Evolutionary conservation across 2,888 invertebrate species (phyloP), one percentile per base, ranked within the genome.

Genomic region (Erebia palarica): DNA sequence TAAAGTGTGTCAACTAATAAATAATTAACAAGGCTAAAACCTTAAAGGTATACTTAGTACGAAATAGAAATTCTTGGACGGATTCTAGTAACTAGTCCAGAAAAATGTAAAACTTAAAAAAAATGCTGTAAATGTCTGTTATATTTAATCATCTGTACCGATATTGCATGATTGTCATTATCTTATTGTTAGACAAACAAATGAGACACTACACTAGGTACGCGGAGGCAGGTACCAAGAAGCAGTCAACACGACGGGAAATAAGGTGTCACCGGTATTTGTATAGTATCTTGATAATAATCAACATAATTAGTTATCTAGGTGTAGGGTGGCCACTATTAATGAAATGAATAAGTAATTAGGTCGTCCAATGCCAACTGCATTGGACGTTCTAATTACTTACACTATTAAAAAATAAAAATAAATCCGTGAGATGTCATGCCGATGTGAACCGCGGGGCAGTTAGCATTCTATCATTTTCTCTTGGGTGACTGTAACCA

Each of bases 251-350:
- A 78, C 79, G 82, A 82, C 83, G 89, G 91, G 91, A 92, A 91
- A 90, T 85, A 83, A 80, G 82, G 79, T 87, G 86, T 90, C 89
- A 90, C 83, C 81, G 74, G 74, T 92, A 87, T 92, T 93, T 92
- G 81, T 77, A 77, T 84, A 83, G 77, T 81, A 87, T 88, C 88
- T 81, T 75, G 78, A 83, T 90, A 90, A 90, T 91, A 71, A 73
- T 68, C 68, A 69, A 4, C n/a, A 91, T 91, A 69, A 74, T 66
- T 65, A 69, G 11, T 2, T 67, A 67, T 47, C 51, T 49, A 16
- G 13, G 27, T 11, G 58, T 60, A 59, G 59, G 49, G 16, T 36
- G 27, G 16, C 59, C 49, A 67, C n/a, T n/a, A 44, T 7, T 27
- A 21, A 49, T 36, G 7, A 21, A 64, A 1, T 2, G 13, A 44